A percentile compares a stretch with the other conserved stretches of the same genome.
Evolutionary conservation across 2,113 vertebrate genomes (phyloP).

Genomic region (Strigops habroptila): DNA sequence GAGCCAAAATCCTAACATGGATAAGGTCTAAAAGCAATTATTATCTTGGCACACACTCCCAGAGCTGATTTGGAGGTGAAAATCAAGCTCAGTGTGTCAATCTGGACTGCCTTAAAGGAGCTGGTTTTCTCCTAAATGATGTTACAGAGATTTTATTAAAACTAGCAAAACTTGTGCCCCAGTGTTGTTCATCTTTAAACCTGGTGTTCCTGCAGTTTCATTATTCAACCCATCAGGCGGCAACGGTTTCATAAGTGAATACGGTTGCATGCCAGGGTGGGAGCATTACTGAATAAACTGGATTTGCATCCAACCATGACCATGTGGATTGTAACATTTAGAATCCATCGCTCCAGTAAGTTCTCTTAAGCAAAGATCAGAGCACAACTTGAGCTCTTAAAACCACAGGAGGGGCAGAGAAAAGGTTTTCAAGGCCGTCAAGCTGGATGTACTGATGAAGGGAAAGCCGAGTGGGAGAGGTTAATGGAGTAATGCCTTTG

Average conservation of each 20-base stretch:
- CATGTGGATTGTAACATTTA: background rate
- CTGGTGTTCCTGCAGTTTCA: background rate
- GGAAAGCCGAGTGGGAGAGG: background rate
- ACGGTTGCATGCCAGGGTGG: background rate
- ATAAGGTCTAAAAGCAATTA: background rate
- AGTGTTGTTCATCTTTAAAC: background rate
- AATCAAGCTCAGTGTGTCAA: background rate
- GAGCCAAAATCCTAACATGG: background rate
- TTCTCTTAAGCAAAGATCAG: slow-evolving; percentile 37
- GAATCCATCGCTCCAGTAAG: background rate
- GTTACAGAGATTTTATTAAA: background rate
- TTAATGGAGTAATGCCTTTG: slow-evolving; percentile 3
- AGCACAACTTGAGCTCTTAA: background rate
- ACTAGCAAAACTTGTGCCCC: background rate
- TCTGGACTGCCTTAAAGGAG: background rate
- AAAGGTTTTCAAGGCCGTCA: background rate
- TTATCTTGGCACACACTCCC: background rate
- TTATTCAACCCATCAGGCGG: slow-evolving; percentile 18
- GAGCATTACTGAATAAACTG: background rate
- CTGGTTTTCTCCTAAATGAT: background rate
- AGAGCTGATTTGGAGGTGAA: background rate
- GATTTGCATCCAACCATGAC: slow-evolving; percentile 17
- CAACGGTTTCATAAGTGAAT: background rate
- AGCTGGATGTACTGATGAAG: background rate
- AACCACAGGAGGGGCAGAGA: background rate